Evolutionary conservation across 2,113 vertebrate species (phyloP).

Genomic region (Xenopus borealis): DNA sequence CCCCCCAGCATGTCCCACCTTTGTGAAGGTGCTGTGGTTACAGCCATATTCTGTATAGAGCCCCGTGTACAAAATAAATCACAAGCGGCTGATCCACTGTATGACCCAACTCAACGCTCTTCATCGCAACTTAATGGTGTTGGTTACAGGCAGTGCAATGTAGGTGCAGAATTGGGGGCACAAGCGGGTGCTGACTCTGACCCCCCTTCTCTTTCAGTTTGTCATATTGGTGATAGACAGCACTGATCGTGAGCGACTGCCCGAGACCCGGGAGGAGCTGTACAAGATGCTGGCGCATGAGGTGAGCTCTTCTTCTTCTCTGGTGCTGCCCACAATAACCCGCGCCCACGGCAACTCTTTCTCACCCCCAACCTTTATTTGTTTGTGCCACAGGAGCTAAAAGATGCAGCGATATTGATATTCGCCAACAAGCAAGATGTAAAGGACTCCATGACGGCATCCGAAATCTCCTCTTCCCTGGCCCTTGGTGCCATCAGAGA

Average conservation of each 20-base stretch:
- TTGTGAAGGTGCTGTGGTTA: no score
- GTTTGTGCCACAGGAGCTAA: slow-evolving; percentile 64
- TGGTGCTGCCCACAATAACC: background rate
- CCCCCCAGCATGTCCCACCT: no score
- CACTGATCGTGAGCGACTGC: slow-evolving; percentile 71
- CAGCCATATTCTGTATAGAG: no score
- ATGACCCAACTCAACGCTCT: no score
- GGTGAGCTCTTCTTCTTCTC: slow-evolving; percentile 54
- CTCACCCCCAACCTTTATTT: background rate
- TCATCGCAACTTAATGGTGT: no score
- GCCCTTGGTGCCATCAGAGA: slow-evolving; percentile 73
- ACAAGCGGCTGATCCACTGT: no score
- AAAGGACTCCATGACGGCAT: slow-evolving; percentile 72
- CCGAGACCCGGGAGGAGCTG: slow-evolving; percentile 69
- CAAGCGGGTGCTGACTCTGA: no score
- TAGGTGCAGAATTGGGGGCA: no score
- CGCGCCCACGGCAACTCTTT: background rate
- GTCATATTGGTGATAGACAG: slow-evolving; percentile 83
- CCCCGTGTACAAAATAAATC: no score
- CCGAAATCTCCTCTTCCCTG: slow-evolving; percentile 74
- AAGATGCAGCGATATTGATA: slow-evolving; percentile 71
- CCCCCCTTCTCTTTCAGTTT: slow-evolving; percentile 59
- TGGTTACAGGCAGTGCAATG: no score
- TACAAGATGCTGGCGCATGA: slow-evolving; percentile 80
- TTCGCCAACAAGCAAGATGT: slow-evolving; percentile 83